Evolutionary conservation across 2,888 invertebrate species (phyloP).

Genomic region (Pterobdella sp.): DNA sequence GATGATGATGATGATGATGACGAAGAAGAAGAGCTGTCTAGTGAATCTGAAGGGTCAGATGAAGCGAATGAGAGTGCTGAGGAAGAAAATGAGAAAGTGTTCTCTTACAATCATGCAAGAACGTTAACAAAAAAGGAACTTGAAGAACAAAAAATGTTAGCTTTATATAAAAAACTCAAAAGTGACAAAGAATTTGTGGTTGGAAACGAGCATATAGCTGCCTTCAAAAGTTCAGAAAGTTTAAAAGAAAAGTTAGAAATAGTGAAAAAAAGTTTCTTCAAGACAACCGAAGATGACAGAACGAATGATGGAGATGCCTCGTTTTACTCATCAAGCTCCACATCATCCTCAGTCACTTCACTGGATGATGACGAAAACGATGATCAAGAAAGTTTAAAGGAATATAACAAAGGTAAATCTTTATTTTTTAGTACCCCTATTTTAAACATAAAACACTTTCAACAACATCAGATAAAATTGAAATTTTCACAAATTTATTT

Average conservation of each 20-base stretch:
- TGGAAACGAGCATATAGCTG: background rate
- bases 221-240: background rate
- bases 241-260: background rate
- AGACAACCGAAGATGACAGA: background rate
- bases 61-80: background rate
- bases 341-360: slow-evolving; percentile 5
- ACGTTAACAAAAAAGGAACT: too few species aligned
- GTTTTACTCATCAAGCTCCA: background rate
- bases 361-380: slow-evolving; percentile 14
- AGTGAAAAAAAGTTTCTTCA: background rate
- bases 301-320: background rate
- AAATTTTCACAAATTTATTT: background rate
- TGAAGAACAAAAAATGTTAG: too few species aligned
- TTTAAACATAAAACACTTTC: background rate
- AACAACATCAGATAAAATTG: background rate
- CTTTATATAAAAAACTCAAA: too few species aligned
- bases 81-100: background rate
- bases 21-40: background rate
- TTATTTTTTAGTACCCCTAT: background rate
- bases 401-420: slow-evolving; percentile 28
- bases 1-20: background rate
- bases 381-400: slow-evolving; percentile 26
- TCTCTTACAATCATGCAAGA: background rate
- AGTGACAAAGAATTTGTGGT: background rate
- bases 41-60: background rate